phyloP scores from a whole-genome alignment of 2,888 invertebrate genomes.

The Orchesellides sinensis region DNA sequence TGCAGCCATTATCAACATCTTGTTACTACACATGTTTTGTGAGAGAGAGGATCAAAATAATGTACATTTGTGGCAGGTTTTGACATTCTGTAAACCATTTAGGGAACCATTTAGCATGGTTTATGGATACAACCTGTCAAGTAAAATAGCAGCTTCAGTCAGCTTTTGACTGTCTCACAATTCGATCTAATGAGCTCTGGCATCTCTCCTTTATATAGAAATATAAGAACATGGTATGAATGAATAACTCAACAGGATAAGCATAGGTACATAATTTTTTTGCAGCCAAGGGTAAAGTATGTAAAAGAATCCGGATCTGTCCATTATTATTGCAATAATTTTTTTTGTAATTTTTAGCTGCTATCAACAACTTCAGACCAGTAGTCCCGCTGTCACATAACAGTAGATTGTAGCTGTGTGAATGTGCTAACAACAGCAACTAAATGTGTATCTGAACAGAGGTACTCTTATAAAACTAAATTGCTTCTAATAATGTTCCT shows the following conservation, averaged over 20 bases:
- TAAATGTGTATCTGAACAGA: neutral
- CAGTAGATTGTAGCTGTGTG: too few species aligned
- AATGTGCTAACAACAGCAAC: too few species aligned
- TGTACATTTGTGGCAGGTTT: slow-evolving; percentile 46
- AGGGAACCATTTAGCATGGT: slow-evolving; percentile 48
- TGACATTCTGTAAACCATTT: slow-evolving; percentile 43
- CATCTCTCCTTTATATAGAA: too few species aligned
- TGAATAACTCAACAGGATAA: too few species aligned
- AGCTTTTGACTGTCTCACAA: too few species aligned
- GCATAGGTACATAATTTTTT: too few species aligned
- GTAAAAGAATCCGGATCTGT: slow-evolving; percentile 13
- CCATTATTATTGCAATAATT: neutral
- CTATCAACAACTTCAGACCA: neutral
- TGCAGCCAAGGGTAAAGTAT: too few species aligned
- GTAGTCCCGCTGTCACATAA: neutral
- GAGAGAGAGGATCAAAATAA: slow-evolving; percentile 27
- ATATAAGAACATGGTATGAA: too few species aligned
- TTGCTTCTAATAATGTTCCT: too few species aligned
- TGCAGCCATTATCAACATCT: slow-evolving; percentile 10
- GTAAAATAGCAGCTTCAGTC: slow-evolving; percentile 22
- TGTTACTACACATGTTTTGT: slow-evolving; percentile 38
- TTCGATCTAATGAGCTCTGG: too few species aligned
- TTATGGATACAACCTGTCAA: slow-evolving; percentile 56
- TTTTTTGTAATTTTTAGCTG: neutral
- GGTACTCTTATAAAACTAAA: neutral